A percentile compares a stretch with the other conserved stretches of the same genome.
phyloP scores from a whole-genome alignment of 1,140 invertebrate genomes.

The Ceratina japonica region DNA sequence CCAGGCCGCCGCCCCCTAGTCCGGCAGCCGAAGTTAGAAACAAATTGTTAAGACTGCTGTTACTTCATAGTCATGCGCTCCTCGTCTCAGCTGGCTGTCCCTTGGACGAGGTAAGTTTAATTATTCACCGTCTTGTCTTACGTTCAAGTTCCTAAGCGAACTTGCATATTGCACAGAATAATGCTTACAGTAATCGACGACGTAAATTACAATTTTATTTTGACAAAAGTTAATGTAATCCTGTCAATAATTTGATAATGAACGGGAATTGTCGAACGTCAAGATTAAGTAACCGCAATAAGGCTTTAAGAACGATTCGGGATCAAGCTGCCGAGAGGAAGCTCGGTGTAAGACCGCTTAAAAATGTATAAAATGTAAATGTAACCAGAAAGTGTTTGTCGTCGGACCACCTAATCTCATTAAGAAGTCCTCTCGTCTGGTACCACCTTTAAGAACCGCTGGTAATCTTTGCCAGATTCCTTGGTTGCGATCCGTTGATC shows the following conservation, averaged over 20 bases:
- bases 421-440: constrained; percentile 77
- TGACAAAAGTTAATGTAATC: too few species aligned
- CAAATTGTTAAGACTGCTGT: constrained; percentile 91
- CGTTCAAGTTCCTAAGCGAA: neutral
- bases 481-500: constrained; percentile 73
- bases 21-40: constrained; percentile 93
- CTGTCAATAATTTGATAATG: neutral
- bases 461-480: constrained; percentile 75
- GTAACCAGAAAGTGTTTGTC: constrained; percentile 76
- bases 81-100: constrained; percentile 94
- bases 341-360: constrained; percentile 70
- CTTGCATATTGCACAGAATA: neutral
- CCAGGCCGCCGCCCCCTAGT: constrained; percentile 83
- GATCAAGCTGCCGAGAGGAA: constrained; percentile 27
- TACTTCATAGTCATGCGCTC: constrained; percentile 92
- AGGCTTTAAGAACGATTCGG: constrained; percentile 45
- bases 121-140: neutral
- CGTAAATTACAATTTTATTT: too few species aligned
- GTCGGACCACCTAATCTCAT: constrained; percentile 77
- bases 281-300: constrained; percentile 7
- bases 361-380: constrained; percentile 80
- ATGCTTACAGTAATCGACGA: neutral
- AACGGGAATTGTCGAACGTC: neutral
- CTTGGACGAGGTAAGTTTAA: constrained; percentile 89
- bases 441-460: constrained; percentile 60